These are phyloP conservation scores for Catagonus wagneri DNA, from an alignment of 2,113 vertebrate species.

Conservation along the genomic window DNA sequence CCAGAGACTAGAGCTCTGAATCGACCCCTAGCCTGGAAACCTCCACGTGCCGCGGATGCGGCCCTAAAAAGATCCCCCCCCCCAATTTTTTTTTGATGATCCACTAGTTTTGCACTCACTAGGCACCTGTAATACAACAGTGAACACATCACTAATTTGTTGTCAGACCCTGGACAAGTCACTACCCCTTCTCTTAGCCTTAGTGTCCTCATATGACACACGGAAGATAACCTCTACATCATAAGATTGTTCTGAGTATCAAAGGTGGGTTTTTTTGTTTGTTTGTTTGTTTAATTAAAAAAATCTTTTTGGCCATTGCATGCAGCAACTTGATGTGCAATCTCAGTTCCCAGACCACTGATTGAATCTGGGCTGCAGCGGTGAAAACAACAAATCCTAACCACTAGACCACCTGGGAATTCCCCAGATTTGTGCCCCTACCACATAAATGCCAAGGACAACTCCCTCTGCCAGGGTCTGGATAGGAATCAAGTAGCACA, in stretches of 20 bases:
- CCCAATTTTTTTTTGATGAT: neutral
- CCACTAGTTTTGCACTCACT: neutral
- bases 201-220: neutral
- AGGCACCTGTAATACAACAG: neutral
- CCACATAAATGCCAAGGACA: slow-evolving; percentile 46
- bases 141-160: neutral
- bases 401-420: too few relatives aligned
- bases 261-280: slow-evolving; percentile 4
- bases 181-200: neutral
- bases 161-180: neutral
- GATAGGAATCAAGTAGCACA: neutral
- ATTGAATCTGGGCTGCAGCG: too few relatives aligned
- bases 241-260: neutral
- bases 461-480: neutral
- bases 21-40: too few relatives aligned
- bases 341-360: too few relatives aligned
- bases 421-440: neutral
- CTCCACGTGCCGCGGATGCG: too few relatives aligned
- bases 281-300: neutral
- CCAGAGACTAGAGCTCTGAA: too few relatives aligned
- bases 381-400: too few relatives aligned
- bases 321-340: too few relatives aligned
- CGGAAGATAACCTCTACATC: neutral
- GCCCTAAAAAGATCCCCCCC: too few relatives aligned
- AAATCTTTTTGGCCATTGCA: too few relatives aligned